Percentiles rank a stretch among this genome's conserved stretches.
These are phyloP conservation scores for Carposina sasakii DNA, from an alignment of 1,140 invertebrate genomes.

Conservation along the genomic window DNA sequence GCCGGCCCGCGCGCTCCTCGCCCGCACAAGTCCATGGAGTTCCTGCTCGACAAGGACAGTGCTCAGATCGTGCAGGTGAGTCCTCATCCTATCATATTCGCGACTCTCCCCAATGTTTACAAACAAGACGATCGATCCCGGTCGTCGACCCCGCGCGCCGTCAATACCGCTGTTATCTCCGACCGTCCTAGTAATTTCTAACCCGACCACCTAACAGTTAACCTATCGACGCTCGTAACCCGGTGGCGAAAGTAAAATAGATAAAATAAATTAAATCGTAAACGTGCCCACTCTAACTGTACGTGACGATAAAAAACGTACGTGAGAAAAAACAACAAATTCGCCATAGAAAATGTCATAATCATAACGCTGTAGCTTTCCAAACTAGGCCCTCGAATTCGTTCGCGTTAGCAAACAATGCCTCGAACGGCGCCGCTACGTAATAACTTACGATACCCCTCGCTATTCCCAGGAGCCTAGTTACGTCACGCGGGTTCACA, in stretches of 20 bases:
- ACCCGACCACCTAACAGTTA: no score
- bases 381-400: no score
- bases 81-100: conserved; percentile 9
- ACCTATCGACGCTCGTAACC: no score
- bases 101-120: conserved; percentile 49
- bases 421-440: conserved; percentile 19
- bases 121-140: conserved; percentile 53
- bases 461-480: conserved; percentile 13
- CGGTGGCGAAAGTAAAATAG: no score
- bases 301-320: no score
- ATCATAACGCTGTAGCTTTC: no score
- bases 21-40: conserved; percentile 94
- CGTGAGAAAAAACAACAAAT: no score
- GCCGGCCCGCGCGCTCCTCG: conserved; percentile 71
- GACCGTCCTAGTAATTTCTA: no score
- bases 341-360: no score
- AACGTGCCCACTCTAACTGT: no score
- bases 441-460: conserved; percentile 21
- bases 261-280: no score
- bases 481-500: conserved; percentile 33
- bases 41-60: conserved; percentile 92
- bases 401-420: conserved; percentile 12
- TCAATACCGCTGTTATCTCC: not conserved
- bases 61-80: conserved; percentile 60
- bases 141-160: conserved; percentile 29